Evolutionary conservation across 2,797 vertebrate species (phyloP).

Genomic region (Phataginus tricuspis): DNA sequence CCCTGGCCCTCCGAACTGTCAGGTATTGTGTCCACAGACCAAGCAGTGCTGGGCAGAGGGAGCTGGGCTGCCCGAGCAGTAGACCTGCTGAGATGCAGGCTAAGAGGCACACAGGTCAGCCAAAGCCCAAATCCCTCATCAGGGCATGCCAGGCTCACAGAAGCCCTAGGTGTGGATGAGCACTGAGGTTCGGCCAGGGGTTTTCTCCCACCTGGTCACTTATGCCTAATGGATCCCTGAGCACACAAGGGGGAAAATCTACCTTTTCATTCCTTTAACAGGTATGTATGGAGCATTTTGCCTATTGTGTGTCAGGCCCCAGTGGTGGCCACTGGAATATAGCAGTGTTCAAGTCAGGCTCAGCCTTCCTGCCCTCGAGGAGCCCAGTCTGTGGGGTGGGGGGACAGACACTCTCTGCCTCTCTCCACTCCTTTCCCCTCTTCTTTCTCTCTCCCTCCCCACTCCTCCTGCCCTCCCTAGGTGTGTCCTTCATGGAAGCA

Average conservation of each 20-base stretch:
- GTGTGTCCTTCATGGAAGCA: not conserved
- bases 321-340: not conserved
- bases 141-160: not conserved
- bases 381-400: not conserved
- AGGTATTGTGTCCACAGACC: not conserved
- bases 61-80: not conserved
- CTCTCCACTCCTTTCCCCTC: fast-evolving
- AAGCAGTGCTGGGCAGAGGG: not conserved
- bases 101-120: not conserved
- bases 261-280: not conserved
- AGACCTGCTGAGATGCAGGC: not conserved
- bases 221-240: not conserved
- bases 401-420: not conserved
- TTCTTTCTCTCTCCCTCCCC: not conserved
- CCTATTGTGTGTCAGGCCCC: not conserved
- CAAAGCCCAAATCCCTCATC: not conserved
- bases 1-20: not conserved
- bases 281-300: not conserved
- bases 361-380: not conserved
- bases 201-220: not conserved
- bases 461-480: no score
- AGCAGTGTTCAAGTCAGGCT: not conserved
- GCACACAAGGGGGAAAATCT: not conserved
- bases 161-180: not conserved
- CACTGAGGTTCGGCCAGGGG: not conserved